These are phyloP conservation scores for Orthonyx spaldingii DNA, from an alignment of 2,113 vertebrate species.

Conservation along the genomic window DNA sequence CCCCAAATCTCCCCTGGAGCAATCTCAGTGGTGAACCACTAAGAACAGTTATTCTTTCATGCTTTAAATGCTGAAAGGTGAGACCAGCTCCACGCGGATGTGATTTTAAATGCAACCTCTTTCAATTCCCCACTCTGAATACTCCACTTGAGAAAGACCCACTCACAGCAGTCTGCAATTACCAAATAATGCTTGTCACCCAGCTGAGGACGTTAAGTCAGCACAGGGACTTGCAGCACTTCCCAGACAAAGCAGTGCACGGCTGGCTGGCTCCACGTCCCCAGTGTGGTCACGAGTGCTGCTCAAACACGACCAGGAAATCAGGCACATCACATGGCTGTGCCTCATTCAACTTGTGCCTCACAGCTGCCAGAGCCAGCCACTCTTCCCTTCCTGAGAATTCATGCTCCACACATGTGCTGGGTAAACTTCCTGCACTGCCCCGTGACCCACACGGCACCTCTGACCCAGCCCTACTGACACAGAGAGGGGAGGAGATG, in stretches of 20 bases:
- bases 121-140: neutral
- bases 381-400: neutral
- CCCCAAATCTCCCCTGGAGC: neutral
- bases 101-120: neutral
- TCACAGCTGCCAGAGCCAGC: neutral
- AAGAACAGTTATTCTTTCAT: neutral
- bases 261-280: neutral
- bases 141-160: neutral
- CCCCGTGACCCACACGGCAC: too few relatives aligned
- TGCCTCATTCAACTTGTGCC: neutral
- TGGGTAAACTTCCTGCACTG: neutral
- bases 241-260: neutral
- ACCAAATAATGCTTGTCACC: accelerated
- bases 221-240: neutral
- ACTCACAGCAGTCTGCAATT: neutral
- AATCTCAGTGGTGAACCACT: neutral
- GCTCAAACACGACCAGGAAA: neutral
- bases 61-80: neutral
- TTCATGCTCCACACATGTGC: accelerated
- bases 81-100: neutral
- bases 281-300: neutral
- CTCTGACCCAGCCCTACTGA: neutral
- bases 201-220: neutral
- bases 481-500: accelerated
- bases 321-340: neutral